phyloP scores from a whole-genome alignment of 2,113 vertebrate species.

The Aepyceros melampus region DNA sequence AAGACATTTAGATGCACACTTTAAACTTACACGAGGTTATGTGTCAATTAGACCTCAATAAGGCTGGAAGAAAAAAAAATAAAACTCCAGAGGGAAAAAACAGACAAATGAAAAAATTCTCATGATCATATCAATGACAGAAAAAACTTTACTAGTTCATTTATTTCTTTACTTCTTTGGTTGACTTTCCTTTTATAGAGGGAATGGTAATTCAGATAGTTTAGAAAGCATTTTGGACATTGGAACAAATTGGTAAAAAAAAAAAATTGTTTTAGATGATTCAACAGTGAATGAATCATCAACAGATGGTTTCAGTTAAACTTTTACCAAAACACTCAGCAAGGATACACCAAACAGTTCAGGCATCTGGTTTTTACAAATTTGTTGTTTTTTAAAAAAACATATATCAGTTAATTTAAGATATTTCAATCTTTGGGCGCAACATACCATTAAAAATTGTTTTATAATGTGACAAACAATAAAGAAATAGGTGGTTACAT shows the following conservation, averaged over 20 bases:
- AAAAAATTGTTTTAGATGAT: neutral
- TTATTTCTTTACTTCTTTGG: neutral
- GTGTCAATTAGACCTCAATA: neutral
- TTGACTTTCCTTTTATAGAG: neutral
- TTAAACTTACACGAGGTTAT: neutral
- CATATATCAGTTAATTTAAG: neutral
- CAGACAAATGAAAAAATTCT: neutral
- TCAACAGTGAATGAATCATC: constrained; percentile 22
- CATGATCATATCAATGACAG: neutral
- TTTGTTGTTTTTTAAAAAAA: neutral
- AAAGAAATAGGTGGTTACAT: neutral
- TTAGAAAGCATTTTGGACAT: neutral
- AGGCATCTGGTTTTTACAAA: neutral
- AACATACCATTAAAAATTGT: neutral
- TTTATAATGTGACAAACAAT: neutral
- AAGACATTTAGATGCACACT: neutral
- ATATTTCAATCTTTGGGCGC: neutral
- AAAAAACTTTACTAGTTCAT: neutral
- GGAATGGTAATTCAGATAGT: neutral
- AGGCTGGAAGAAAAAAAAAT: neutral
- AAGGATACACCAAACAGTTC: neutral
- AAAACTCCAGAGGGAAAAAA: neutral
- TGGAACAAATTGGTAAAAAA: neutral
- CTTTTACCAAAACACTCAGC: constrained; percentile 7
- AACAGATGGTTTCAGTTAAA: constrained; percentile 56